A percentile compares a stretch with the other conserved stretches of the same genome.
phyloP scores from a whole-genome alignment of 2,113 vertebrate species.

The Gobius niger region DNA sequence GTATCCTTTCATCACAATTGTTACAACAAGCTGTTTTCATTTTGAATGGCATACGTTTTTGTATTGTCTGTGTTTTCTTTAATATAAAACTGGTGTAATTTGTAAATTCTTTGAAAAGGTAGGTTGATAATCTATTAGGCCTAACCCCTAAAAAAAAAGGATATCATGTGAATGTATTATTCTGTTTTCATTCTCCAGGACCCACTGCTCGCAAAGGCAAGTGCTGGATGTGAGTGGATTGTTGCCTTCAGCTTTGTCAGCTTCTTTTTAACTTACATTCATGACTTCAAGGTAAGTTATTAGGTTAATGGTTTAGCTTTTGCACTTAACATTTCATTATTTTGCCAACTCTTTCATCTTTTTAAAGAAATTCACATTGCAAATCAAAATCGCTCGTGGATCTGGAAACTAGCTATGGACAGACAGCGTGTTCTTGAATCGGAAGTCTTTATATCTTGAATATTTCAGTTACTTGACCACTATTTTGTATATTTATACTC shows the following conservation, averaged over 20 bases:
- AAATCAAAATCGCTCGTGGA: slow-evolving; percentile 36
- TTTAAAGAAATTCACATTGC: slow-evolving; percentile 67
- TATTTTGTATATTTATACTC: too few relatives aligned
- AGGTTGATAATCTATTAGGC: background rate
- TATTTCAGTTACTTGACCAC: background rate
- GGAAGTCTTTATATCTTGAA: background rate
- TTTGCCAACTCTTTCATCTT: background rate
- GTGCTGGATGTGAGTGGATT: slow-evolving; percentile 90
- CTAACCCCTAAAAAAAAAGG: too few relatives aligned
- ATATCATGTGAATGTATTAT: too few relatives aligned
- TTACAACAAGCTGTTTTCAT: background rate
- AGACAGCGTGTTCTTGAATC: background rate
- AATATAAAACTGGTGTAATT: slow-evolving; percentile 71
- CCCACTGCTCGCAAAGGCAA: slow-evolving; percentile 67
- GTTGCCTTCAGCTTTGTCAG: slow-evolving; percentile 91
- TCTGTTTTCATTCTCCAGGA: slow-evolving; percentile 35
- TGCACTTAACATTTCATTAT: background rate
- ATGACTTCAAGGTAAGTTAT: slow-evolving; percentile 89
- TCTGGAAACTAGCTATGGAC: slow-evolving; percentile 10
- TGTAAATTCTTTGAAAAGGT: slow-evolving; percentile 86
- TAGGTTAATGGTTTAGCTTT: background rate
- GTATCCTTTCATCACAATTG: slow-evolving; percentile 86
- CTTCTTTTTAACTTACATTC: slow-evolving; percentile 92
- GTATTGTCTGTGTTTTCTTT: slow-evolving; percentile 64
- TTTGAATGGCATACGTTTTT: too few relatives aligned